phyloP scores from a whole-genome alignment of 1,140 invertebrate species.

The Drosophila carrolli region DNA sequence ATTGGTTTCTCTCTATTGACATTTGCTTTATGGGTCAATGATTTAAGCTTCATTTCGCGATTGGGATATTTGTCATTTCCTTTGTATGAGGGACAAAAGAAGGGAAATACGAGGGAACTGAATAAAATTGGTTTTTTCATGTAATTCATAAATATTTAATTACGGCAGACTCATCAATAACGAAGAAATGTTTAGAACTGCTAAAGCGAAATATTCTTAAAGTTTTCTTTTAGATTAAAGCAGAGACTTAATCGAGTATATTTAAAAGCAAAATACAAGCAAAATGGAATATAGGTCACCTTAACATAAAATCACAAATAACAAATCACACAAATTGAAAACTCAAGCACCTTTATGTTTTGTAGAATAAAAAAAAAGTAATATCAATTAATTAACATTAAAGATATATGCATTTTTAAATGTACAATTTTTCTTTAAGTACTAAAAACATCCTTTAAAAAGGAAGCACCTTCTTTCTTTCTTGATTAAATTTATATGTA shows the following conservation, averaged over 20 bases:
- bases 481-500: not conserved
- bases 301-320: no score
- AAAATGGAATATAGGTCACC: no score
- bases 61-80: conserved; percentile 8
- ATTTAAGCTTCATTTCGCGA: conserved; percentile 27
- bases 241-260: not conserved
- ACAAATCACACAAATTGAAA: no score
- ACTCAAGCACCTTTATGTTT: no score
- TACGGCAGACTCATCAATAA: not conserved
- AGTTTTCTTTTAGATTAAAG: no score
- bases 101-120: not conserved
- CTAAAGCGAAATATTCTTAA: not conserved
- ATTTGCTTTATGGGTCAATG: conserved; percentile 45
- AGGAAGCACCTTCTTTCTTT: no score
- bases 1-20: conserved; percentile 34
- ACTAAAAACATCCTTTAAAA: no score
- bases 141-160: conserved; percentile 1
- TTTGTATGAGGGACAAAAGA: not conserved
- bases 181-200: not conserved
- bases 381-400: not conserved
- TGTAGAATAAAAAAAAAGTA: not conserved
- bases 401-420: conserved; percentile 13
- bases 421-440: no score
- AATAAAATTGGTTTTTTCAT: conserved; percentile 5
- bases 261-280: no score